phyloP scores from a whole-genome alignment of 2,888 invertebrate genomes.

The Chironomus tentans region DNA sequence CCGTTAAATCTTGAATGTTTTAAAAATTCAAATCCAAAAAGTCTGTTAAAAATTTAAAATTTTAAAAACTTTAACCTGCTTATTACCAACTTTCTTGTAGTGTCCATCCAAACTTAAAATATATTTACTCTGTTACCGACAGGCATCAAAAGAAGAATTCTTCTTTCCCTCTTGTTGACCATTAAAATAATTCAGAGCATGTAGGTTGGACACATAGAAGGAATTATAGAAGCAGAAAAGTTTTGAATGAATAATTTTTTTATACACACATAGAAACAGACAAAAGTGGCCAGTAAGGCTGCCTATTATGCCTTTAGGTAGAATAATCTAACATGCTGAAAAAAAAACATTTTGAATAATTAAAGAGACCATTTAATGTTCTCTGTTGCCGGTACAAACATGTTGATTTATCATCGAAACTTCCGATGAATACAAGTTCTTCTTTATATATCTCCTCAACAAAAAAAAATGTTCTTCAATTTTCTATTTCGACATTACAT shows the following conservation, averaged over 20 bases:
- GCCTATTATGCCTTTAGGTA: too few relatives aligned
- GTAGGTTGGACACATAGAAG: too few relatives aligned
- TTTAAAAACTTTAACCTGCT: too few relatives aligned
- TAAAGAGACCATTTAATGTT: background rate
- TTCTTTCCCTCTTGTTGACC: background rate
- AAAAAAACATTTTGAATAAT: constrained; percentile 3
- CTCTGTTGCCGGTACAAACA: background rate
- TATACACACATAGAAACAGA: background rate
- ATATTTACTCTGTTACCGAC: too few relatives aligned
- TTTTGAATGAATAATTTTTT: background rate
- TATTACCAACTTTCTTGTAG: too few relatives aligned
- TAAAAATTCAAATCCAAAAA: too few relatives aligned
- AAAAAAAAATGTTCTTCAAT: background rate
- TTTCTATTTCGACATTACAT: constrained; percentile 1
- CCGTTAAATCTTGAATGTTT: too few relatives aligned
- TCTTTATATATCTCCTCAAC: background rate
- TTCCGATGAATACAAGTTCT: constrained; percentile 4
- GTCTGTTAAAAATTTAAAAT: too few relatives aligned
- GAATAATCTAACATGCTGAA: too few relatives aligned
- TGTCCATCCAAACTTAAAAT: too few relatives aligned
- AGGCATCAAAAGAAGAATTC: background rate
- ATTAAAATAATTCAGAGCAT: background rate
- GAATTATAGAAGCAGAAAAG: background rate
- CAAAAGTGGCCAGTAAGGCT: too few relatives aligned
- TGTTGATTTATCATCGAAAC: constrained; percentile 24